Percentiles rank a stretch among this genome's conserved stretches.
Evolutionary conservation across 92 coral and sea anemone genomes (phyloP).

Genomic region (Montipora capitata): DNA sequence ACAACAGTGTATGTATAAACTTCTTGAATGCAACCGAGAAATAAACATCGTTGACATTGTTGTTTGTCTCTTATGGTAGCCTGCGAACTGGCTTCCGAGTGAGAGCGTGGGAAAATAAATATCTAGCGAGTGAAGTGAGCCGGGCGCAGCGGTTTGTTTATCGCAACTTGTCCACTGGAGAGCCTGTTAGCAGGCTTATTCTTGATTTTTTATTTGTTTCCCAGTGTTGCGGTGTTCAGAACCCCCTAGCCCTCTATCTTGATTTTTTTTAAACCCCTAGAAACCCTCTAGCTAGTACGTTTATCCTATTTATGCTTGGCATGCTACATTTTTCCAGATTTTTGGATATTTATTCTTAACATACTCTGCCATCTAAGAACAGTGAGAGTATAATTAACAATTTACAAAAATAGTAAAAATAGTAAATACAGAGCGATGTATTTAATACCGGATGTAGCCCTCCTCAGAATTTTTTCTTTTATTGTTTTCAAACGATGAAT

Average conservation of each 20-base stretch:
- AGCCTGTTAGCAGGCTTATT: too few species aligned
- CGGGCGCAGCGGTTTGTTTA: too few species aligned
- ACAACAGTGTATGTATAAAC: constrained; percentile 33
- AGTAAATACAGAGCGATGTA: constrained; percentile 24
- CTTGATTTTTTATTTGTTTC: too few species aligned
- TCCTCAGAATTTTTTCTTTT: constrained; percentile 14
- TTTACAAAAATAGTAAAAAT: constrained; percentile 27
- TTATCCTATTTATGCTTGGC: constrained; percentile 8
- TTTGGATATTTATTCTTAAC: constrained; percentile 26
- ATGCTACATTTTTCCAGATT: constrained; percentile 23
- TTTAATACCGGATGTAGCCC: constrained; percentile 18
- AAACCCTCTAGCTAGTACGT: constrained; percentile 6
- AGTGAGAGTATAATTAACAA: constrained; percentile 17
- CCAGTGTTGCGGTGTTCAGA: constrained; percentile 23
- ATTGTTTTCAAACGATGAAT: constrained; percentile 15
- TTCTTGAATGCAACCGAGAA: constrained; percentile 26
- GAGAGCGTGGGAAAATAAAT: too few species aligned
- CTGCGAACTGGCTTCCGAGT: constrained; percentile 4
- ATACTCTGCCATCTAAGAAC: constrained; percentile 27
- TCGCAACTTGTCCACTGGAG: too few species aligned
- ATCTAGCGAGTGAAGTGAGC: too few species aligned
- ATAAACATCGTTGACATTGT: constrained; percentile 20
- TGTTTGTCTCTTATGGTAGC: constrained; percentile 26
- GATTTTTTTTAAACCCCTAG: constrained; percentile 12
- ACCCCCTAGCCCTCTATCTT: constrained; percentile 20